These are phyloP conservation scores for Spodoptera littoralis DNA, from an alignment of 2,888 invertebrate species.

Conservation along the genomic window DNA sequence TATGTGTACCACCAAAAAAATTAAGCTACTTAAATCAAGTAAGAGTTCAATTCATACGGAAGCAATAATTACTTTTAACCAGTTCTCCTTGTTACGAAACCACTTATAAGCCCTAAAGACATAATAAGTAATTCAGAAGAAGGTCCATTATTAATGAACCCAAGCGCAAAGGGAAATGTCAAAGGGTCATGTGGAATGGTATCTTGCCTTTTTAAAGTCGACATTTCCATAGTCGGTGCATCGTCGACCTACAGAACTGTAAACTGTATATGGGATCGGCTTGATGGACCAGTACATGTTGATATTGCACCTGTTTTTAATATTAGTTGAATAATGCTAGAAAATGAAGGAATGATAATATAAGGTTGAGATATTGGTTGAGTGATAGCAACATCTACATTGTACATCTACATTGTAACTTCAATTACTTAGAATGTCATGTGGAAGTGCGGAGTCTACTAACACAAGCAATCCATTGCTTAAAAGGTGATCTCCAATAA, in stretches of 20 bases:
- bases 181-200: constrained; percentile 30
- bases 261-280: constrained; percentile 1
- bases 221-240: constrained; percentile 40
- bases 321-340: background rate
- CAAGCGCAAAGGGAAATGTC: constrained; percentile 25
- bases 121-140: constrained; percentile 10
- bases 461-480: no score
- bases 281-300: background rate
- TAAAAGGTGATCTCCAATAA: no score
- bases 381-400: no score
- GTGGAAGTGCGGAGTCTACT: no score
- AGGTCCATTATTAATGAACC: constrained; percentile 16
- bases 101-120: constrained; percentile 3
- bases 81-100: constrained; percentile 29
- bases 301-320: background rate
- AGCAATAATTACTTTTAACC: constrained; percentile 26
- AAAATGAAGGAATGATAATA: no score
- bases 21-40: constrained; percentile 6
- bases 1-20: no score
- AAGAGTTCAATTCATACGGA: constrained; percentile 23
- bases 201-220: constrained; percentile 15
- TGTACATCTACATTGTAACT: no score
- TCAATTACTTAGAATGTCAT: no score
- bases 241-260: constrained; percentile 2
- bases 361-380: no score